Evolutionary conservation across 2,888 invertebrate species (phyloP), one percentile per base, ranked within the genome.

Genomic region (Athripsodes cinereus): DNA sequence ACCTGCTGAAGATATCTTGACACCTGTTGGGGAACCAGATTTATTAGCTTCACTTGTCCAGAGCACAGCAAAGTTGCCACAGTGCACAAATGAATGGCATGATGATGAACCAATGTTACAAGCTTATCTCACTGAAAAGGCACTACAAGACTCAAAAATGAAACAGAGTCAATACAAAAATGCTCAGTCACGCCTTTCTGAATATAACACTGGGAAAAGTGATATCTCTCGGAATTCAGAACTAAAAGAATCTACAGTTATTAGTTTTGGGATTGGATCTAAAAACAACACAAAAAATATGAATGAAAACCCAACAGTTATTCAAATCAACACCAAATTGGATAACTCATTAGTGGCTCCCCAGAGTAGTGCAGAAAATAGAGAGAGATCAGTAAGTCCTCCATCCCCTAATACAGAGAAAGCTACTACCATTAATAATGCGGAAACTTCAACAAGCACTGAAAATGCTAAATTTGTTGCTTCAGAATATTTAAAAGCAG

Each of bases 51-150:
- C 84, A 1, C 73, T 85, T 62, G 84, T 83, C 58, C 83, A 82
- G 55, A 84, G 82, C 53, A 82, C 84, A 62, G 83, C 84, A 57
- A 78, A 82, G 66, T 70, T 83, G 56, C 83, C 84, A 6, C 76
- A 80, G 60, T 78, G 80, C 61, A 79, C 77, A 22, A 72, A 73
- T 60, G 81, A 82, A 59, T 82, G 82, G 75, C 66, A 76, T 19
- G 76, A 78, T 57, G 83, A 85, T 35, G 85, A 85, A 63, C 81
- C 83, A 5, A 82, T 87, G 79, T 72, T 88, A 54, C 87, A 87
- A 64, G 86, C 85, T 0, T 88, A 88, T 70, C 77, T 88, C 52
- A 87, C 86, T 1, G 88, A 88, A 68, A 78, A 86, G 67, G 86
- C 88, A 16, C 73, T 88, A 52, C 80, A 84, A 68, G 85, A 87